A percentile compares a stretch with the other conserved stretches of the same genome.
Evolutionary conservation across 2,888 invertebrate species (phyloP).

Genomic region (Colostygia pectinataria): DNA sequence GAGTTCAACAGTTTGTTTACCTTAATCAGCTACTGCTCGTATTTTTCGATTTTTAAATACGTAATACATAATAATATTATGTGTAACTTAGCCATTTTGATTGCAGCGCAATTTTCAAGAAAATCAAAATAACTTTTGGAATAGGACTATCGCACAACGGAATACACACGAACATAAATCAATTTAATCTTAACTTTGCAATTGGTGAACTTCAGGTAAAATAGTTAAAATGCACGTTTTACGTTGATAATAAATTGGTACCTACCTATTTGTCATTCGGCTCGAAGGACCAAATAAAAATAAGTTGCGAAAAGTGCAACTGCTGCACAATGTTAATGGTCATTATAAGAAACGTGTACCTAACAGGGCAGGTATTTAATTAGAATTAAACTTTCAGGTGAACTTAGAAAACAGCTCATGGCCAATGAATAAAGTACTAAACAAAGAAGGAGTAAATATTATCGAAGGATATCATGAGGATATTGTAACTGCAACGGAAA

Average conservation of each 20-base stretch:
- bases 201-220: conserved; percentile 35
- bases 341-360: too few relatives aligned
- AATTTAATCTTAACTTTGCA: conserved; percentile 26
- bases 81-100: neutral
- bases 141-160: conserved; percentile 33
- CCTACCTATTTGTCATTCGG: too few relatives aligned
- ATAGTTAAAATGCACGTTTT: too few relatives aligned
- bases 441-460: conserved; percentile 45
- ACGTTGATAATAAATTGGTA: too few relatives aligned
- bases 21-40: too few relatives aligned
- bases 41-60: too few relatives aligned
- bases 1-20: too few relatives aligned
- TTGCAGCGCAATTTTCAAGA: conserved; percentile 33
- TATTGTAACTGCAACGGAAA: conserved; percentile 30
- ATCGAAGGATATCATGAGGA: conserved; percentile 42
- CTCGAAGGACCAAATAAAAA: too few relatives aligned
- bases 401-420: conserved; percentile 50
- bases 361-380: too few relatives aligned
- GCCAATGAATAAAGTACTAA: conserved; percentile 49
- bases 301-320: too few relatives aligned
- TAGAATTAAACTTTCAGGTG: conserved; percentile 37
- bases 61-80: too few relatives aligned
- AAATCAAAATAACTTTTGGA: conserved; percentile 29
- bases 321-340: too few relatives aligned
- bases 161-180: conserved; percentile 31